Evolutionary conservation across 2,888 invertebrate species (phyloP).

Genomic region (Ernsta delagoae): DNA sequence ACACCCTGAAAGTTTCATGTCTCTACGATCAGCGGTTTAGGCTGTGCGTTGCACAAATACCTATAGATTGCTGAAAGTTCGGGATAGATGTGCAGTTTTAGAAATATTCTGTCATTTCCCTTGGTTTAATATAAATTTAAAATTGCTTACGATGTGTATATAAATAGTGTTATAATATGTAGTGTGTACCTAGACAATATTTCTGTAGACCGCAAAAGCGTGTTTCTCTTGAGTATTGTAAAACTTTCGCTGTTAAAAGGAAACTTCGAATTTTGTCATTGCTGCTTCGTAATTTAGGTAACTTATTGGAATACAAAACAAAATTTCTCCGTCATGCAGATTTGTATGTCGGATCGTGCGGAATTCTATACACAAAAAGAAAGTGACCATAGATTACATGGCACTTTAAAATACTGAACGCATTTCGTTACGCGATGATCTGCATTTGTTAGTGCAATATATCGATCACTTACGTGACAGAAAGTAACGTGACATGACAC

Average conservation of each 20-base stretch:
- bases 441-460: conserved; percentile 28
- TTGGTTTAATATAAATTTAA: too few species aligned
- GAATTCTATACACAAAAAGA: conserved; percentile 66
- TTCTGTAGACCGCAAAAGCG: too few species aligned
- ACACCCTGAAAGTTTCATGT: too few species aligned
- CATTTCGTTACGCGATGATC: conserved; percentile 31
- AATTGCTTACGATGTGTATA: too few species aligned
- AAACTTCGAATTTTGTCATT: conserved; percentile 60
- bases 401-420: conserved; percentile 40
- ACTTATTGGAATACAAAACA: conserved; percentile 72
- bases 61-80: too few species aligned
- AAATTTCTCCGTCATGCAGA: conserved; percentile 75
- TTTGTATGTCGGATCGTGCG: conserved; percentile 54
- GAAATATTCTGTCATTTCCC: too few species aligned
- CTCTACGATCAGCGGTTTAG: too few species aligned
- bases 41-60: too few species aligned
- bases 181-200: too few species aligned
- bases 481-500: neutral
- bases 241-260: conserved; percentile 57
- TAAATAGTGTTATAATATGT: too few species aligned
- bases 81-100: too few species aligned
- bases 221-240: conserved; percentile 37
- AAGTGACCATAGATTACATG: conserved; percentile 55
- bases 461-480: conserved; percentile 22
- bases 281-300: conserved; percentile 58